Conservation (phyloP, 1,140 invertebrate genomes). For the Procambarus virginalis region DNA sequence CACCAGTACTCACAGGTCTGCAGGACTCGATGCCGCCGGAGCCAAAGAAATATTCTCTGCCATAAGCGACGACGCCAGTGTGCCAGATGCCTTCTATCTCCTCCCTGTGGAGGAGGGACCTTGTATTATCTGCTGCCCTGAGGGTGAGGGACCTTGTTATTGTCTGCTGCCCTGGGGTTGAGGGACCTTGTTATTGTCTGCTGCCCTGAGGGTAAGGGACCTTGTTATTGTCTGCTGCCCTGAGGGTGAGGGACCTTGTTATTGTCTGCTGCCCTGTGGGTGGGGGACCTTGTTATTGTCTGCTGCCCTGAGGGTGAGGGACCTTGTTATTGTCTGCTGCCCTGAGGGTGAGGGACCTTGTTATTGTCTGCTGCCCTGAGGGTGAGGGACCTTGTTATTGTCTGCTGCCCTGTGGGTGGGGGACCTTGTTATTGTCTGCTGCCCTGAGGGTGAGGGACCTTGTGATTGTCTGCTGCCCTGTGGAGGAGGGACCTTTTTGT, state of each 20-base stretch:
- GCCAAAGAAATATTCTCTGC: slow-evolving; percentile 91
- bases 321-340: not conserved
- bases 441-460: too few relatives aligned
- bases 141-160: too few relatives aligned
- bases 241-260: not conserved
- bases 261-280: too few relatives aligned
- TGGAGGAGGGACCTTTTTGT: too few relatives aligned
- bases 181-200: not conserved
- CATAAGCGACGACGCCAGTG: slow-evolving; percentile 88
- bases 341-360: too few relatives aligned
- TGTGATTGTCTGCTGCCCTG: not conserved
- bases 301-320: not conserved
- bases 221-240: too few relatives aligned
- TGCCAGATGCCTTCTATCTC: slow-evolving; percentile 91
- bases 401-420: too few relatives aligned
- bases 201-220: too few relatives aligned
- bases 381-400: not conserved
- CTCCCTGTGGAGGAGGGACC: slow-evolving; percentile 77
- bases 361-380: too few relatives aligned
- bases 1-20: slow-evolving; percentile 82
- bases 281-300: too few relatives aligned
- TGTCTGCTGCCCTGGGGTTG: too few relatives aligned
- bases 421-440: too few relatives aligned
- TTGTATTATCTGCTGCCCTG: not conserved
- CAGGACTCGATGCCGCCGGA: slow-evolving; percentile 84